Base-by-base conservation (phyloP, 64 coral and sea anemone genomes). In the Astreopora myriophthalma region DNA sequence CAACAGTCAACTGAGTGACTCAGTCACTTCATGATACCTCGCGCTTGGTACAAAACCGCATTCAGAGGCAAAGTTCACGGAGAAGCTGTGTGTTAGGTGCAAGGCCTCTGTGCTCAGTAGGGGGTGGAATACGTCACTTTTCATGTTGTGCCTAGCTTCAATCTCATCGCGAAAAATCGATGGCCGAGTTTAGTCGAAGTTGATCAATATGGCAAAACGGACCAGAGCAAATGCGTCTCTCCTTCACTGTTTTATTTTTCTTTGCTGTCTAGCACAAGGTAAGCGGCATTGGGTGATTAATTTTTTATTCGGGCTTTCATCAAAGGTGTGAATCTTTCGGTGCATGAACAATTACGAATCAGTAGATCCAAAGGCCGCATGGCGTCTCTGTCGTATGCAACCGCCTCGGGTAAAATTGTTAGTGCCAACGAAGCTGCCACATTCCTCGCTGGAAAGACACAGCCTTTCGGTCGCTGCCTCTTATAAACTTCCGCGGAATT, bases 221-320 rank as follows among this genome's bases (percentile, higher is more conserved):
- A 39, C 5, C 38, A 33, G 49, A 22, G 23, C 28, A 64, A 38
- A 31, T 63, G 32, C 38, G 32, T 65, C 17, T 65, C 33, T 37
- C 22, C 34, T 83, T 62, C 11, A 22, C 33, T 37, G 19, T 20
- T 24, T 64, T 30, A n/a, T 64, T 19, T 25, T 83, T 38, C 55
- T 83, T 65, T 83, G 57, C 79, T 27, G 35, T 83, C 19, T 83
- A 4, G 20, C 32, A 2, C 79, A 83, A 65, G 79, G 79, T 83
- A 83, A 83, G 79, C 30, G 26, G 52, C 38, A 55, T 83, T 65
- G 61, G 61, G 46, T 83, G 79, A 83, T 83, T 83, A 83, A 83
- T 83, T 83, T 83, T 83, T 83, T 30, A 83, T 83, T 65, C 65
- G 33, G 35, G 79, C 79, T 83, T 83, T 83, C 79, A 83, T 83